Evolutionary conservation across 1,140 invertebrate genomes (phyloP), one percentile per base, ranked within the genome.

Genomic region (Listronotus oregonensis): DNA sequence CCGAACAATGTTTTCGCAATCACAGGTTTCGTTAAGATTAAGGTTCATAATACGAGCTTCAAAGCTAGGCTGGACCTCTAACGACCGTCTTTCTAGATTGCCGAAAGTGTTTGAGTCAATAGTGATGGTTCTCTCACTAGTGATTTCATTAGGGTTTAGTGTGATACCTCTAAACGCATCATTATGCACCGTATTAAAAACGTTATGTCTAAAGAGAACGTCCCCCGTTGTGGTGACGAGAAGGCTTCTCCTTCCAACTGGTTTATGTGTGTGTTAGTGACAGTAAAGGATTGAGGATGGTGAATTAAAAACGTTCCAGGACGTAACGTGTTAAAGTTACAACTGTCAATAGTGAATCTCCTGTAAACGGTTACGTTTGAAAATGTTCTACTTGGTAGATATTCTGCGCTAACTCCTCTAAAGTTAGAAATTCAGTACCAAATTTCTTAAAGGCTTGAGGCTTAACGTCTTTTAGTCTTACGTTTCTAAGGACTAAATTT

Each of bases 361-460:
- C 87, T 80, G 43, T 82, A 81, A 10, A 93, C 85, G 64, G 87
- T 86, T 37, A 93, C 78, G 56, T 92, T 90, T 43, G 89, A 89
- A 75, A 92, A 83, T 50, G 86, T 84, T 43, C 89, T 83, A 57
- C 89, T 91, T 0, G 89, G 89, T 43, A 89, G 62, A 32, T 75
- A 74, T 3, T 80, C 73, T 37, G 90, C 82, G 5, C 73, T 77
- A 14, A 80, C 79, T 62, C 80, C 77, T 82, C 81, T 31, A 91
- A 80, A 32, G 85, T 77, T 67, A 91, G 80, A 65, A 85, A 85
- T 32, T 84, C 80, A 0, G 89, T 85, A 31, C 85, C 83, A 73
- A 93, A 91, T 76, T 91, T 90, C 63, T 92, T 92, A 70, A 93
- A 91, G 1, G 89, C 85, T 74, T 91, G 89, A 21, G 85, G 83